Base-by-base conservation (phyloP, 2,888 invertebrate species). In the Metellina segmentata region DNA sequence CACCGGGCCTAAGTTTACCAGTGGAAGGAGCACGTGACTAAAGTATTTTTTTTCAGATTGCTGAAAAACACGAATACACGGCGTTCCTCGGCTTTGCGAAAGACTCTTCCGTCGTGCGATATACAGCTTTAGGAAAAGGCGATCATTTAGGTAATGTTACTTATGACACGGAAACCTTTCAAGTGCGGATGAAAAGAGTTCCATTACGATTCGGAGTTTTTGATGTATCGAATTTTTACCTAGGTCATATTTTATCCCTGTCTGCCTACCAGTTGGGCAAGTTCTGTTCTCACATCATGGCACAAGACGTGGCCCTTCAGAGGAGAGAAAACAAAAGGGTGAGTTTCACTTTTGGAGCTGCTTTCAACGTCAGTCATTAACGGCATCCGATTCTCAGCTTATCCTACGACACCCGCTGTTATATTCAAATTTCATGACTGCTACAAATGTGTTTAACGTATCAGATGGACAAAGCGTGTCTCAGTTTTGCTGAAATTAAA, bases 61-160 rank as follows among this genome's bases (percentile, higher is more conserved):
- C 49, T 2, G 85, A 85, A 81, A 90, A 90, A 13, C 81, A 86
- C 49, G 90, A 90, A 70, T 90, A 74, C 9, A 90, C 81, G 0
- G 70, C 75, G 6, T 70, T 75, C 52, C 7, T 86, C 7, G 90
- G 90, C n/a, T 81, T 70, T 70, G 90, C 90, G 2, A 90, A 90
- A 77, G 81, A 90, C 13, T 81, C 86, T 48, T 81, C 90, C 0
- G 61, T 81, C 7, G 19, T 90, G 9, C 61, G 90, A 0, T 90
- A 90, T 48, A 52, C 7, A 7, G 51, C 13, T 13, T 19, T 85
- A 1, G 90, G 90, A 20, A 71, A 52, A 75, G 85, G 85, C 1
- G 90, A 90, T 48, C 81, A 81, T 49, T 49, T 75, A 13, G 90
- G 90, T 90, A n/a, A 6, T 5, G 19, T n/a, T n/a, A n/a, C n/a